Evolutionary conservation across 1,140 invertebrate genomes (phyloP), one percentile per base, ranked within the genome.

Genomic region (Drosophila simulans): DNA sequence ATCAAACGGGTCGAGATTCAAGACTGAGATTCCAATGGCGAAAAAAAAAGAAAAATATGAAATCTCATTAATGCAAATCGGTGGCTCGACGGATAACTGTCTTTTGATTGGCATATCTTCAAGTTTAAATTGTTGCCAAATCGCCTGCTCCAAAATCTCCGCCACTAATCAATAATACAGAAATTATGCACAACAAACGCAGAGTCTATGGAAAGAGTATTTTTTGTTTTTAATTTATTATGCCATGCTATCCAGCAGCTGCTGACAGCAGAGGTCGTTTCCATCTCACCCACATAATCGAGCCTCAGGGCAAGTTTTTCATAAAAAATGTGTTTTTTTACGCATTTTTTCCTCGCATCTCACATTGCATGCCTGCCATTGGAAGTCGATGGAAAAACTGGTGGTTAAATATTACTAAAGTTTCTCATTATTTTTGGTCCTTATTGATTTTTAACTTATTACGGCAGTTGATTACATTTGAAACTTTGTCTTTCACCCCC

Each of bases 61-160:
- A 64, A 74, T 55, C 69, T 54, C 57, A 72, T 73, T 73, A 64
- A 74, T 74, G 71, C 71, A 74, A 74, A 74, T 74, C 45, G 71
- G 71, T 40, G 15, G 42, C 55, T 40, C 57, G 20, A 25, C 12
- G 20, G 31, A 53, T 63, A 75, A 57, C 48, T 69, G 68, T 66
- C 73, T 35, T 80, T 77, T 79, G 70, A 83, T 83, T 79, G 77
- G 72, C 81, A 81, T 63, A 55, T 68, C 58, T 60, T 54, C 58
- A 68, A 68, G 68, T 69, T 52, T 46, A 46, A 46, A 73, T 49
- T 69, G 49, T 77, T 65, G 77, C 72, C 63, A 77, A 73, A 77
- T 73, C 20, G 57, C 22, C 52, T 85, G 82, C 78, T 85, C 83
- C 78, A 75, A 78, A 82, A 82, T 75, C 62, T 82, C 70, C 68